A percentile compares a stretch with the other conserved stretches of the same genome.
Conservation (phyloP, 2,888 invertebrate genomes). For the Altica lythri region DNA sequence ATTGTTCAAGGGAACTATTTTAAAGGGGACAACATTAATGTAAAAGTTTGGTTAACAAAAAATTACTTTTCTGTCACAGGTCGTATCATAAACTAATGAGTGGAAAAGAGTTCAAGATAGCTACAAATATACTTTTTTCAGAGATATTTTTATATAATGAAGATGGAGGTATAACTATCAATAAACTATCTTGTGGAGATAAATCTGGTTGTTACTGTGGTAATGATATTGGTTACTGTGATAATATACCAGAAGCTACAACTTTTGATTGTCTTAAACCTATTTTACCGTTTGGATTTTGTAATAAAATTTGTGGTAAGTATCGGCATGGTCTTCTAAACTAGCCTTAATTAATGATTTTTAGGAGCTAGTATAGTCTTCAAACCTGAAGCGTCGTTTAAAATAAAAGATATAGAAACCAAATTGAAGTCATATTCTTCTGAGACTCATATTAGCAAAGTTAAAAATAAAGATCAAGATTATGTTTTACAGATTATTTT, state of each 20-base stretch:
- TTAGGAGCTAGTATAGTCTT: conserved; percentile 39
- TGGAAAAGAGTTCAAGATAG: no score
- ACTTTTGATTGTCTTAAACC: conserved; percentile 23
- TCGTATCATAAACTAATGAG: no score
- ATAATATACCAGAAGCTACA: no score
- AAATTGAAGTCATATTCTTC: conserved; percentile 32
- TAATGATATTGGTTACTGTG: conserved; percentile 2
- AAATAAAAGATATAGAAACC: conserved; percentile 31
- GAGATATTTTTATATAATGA: background rate
- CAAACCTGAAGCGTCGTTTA: conserved; percentile 31
- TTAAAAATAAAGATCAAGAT: conserved; percentile 25
- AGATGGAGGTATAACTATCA: background rate
- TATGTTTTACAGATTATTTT: conserved; percentile 44
- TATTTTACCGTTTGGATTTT: conserved; percentile 26
- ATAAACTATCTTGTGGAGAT: conserved; percentile 9
- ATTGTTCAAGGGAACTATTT: no score
- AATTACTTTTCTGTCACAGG: no score
- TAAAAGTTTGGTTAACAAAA: no score
- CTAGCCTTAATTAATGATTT: conserved; percentile 8
- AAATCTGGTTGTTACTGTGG: conserved; percentile 30
- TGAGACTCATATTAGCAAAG: conserved; percentile 43
- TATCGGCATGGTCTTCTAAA: background rate
- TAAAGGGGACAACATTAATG: no score
- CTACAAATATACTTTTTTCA: no score
- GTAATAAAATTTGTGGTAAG: conserved; percentile 30